Conservation (phyloP, 2,113 vertebrate species). For the Euleptes europaea region DNA sequence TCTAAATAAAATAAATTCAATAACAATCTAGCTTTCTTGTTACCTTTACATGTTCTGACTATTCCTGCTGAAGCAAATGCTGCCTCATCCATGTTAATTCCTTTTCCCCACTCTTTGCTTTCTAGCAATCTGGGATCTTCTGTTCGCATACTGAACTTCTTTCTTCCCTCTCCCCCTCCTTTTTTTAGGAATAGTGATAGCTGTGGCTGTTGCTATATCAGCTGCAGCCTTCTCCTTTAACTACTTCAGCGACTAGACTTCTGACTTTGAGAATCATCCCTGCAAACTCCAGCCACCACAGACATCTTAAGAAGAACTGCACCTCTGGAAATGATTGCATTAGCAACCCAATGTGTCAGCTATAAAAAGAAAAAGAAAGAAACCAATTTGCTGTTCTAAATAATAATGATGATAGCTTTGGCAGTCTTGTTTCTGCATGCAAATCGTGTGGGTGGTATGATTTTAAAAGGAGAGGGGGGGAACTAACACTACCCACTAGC, state of each 20-base stretch:
- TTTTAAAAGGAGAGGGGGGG: slow-evolving; percentile 31
- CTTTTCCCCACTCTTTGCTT: background rate
- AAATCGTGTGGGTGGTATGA: slow-evolving; percentile 25
- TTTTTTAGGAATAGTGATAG: slow-evolving; percentile 72
- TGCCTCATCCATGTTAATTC: slow-evolving; percentile 25
- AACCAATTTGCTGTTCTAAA: slow-evolving; percentile 40
- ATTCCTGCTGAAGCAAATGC: background rate
- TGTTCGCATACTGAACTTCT: slow-evolving; percentile 30
- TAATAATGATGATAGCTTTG: slow-evolving; percentile 39
- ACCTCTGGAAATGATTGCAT: slow-evolving; percentile 9
- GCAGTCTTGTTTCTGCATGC: slow-evolving; percentile 57
- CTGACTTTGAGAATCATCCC: slow-evolving; percentile 33
- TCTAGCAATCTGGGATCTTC: background rate
- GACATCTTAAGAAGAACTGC: slow-evolving; percentile 24
- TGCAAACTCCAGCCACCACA: slow-evolving; percentile 16
- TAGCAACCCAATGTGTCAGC: slow-evolving; percentile 44
- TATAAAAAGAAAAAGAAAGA: background rate
- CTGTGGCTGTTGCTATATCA: slow-evolving; percentile 70
- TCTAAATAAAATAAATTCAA: background rate
- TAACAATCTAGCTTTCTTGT: background rate
- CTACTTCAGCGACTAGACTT: slow-evolving; percentile 78
- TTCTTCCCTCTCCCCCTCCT: slow-evolving; percentile 59
- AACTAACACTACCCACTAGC: background rate
- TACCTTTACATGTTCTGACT: background rate
- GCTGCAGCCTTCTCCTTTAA: slow-evolving; percentile 74